These are phyloP conservation scores for Odontocerum albicorne DNA, from an alignment of 2,888 invertebrate genomes.

Conservation along the genomic window DNA sequence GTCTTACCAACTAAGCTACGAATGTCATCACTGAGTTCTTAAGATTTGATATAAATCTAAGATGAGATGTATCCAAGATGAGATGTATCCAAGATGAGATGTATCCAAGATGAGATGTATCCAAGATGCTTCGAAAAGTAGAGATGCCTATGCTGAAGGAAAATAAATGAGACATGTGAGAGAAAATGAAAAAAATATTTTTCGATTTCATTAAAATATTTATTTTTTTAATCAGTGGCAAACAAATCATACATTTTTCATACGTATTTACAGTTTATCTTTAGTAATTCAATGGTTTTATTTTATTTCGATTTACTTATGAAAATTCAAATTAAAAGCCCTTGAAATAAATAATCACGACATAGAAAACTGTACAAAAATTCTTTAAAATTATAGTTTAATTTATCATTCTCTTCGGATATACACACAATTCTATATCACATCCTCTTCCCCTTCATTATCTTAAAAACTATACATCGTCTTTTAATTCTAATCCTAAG, in stretches of 20 bases:
- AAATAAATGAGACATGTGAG: too few relatives aligned
- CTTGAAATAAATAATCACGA: slow-evolving; percentile 20
- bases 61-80: too few relatives aligned
- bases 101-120: too few relatives aligned
- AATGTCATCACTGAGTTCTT: too few relatives aligned
- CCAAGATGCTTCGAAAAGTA: too few relatives aligned
- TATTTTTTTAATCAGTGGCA: slow-evolving; percentile 17
- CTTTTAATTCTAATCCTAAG: slow-evolving; percentile 10
- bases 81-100: too few relatives aligned
- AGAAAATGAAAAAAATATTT: too few relatives aligned
- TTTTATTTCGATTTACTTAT: slow-evolving; percentile 2
- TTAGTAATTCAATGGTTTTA: slow-evolving; percentile 5
- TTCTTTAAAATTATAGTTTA: slow-evolving; percentile 7
- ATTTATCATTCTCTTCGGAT: background rate
- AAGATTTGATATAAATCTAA: too few relatives aligned
- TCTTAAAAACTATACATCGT: slow-evolving; percentile 2
- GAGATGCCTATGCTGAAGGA: too few relatives aligned
- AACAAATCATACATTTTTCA: slow-evolving; percentile 17
- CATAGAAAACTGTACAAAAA: slow-evolving; percentile 33
- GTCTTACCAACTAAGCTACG: too few relatives aligned
- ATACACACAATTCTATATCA: too few relatives aligned
- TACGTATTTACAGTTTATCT: slow-evolving; percentile 8
- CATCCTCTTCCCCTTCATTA: background rate
- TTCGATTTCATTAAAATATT: slow-evolving; percentile 20
- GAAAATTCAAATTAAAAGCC: slow-evolving; percentile 13